Evolutionary conservation across 2,888 invertebrate species (phyloP).

Genomic region (Erynnis tages): DNA sequence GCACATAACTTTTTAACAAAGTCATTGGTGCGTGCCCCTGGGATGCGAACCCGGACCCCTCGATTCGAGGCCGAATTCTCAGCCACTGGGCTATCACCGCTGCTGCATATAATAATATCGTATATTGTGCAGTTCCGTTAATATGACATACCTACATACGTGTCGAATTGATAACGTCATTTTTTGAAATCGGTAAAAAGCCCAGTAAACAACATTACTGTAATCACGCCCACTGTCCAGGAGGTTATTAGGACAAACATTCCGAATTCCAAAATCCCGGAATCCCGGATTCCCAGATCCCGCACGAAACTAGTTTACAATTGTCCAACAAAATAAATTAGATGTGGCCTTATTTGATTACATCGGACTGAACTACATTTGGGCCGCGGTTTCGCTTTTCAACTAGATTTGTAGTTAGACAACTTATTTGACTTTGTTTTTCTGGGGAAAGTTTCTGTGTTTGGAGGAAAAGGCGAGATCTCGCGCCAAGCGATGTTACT

Average conservation of each 20-base stretch:
- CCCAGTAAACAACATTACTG: not conserved
- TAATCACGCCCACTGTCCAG: not conserved
- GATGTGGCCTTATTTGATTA: constrained; percentile 17
- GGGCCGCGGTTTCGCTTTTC: not conserved
- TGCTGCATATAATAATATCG: too few species aligned
- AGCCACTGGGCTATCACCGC: too few species aligned
- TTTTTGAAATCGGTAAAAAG: not conserved
- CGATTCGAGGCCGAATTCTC: too few species aligned
- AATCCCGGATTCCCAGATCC: constrained; percentile 15
- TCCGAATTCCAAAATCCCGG: not conserved
- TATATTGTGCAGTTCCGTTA: not conserved
- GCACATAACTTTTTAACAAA: too few species aligned
- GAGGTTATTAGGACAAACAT: constrained; percentile 12
- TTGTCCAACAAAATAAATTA: constrained; percentile 18
- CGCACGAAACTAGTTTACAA: constrained; percentile 17
- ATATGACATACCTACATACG: not conserved
- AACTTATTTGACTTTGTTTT: too few species aligned
- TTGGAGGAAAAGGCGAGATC: too few species aligned
- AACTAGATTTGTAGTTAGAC: too few species aligned
- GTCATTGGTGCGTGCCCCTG: too few species aligned
- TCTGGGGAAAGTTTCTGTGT: too few species aligned
- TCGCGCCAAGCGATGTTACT: too few species aligned
- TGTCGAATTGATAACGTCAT: not conserved
- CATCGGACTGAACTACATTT: not conserved
- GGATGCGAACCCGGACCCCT: too few species aligned